Evolutionary conservation across 2,113 vertebrate species (phyloP).

Genomic region (Mungos mungo): DNA sequence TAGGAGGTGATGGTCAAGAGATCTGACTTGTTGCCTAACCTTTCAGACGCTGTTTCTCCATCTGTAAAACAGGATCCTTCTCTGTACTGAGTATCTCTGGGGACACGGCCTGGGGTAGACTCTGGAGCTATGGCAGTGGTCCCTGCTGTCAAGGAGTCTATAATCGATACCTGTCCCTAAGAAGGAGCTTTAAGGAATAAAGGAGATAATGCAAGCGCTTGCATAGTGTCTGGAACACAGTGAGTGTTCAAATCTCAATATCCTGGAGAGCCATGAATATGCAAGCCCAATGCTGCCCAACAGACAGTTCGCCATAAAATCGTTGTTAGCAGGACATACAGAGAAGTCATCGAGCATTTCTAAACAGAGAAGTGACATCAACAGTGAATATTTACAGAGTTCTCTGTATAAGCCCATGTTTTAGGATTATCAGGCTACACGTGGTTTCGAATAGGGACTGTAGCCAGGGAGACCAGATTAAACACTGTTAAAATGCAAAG

Average conservation of each 20-base stretch:
- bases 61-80: background rate
- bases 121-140: background rate
- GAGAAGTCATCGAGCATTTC: background rate
- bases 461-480: background rate
- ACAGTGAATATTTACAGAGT: background rate
- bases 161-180: background rate
- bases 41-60: background rate
- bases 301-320: background rate
- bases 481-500: background rate
- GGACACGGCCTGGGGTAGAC: background rate
- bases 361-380: background rate
- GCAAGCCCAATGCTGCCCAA: background rate
- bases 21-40: background rate
- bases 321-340: background rate
- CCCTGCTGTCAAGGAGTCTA: background rate
- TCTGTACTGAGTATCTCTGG: background rate
- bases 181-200: background rate
- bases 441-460: background rate
- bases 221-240: background rate
- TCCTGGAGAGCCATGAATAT: background rate
- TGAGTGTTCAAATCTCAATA: background rate
- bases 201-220: background rate
- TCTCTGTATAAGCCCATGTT: background rate
- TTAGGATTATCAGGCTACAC: background rate
- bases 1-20: background rate